Base-by-base conservation (phyloP, 2,888 invertebrate species). In the Pristionchus entomophagus region DNA sequence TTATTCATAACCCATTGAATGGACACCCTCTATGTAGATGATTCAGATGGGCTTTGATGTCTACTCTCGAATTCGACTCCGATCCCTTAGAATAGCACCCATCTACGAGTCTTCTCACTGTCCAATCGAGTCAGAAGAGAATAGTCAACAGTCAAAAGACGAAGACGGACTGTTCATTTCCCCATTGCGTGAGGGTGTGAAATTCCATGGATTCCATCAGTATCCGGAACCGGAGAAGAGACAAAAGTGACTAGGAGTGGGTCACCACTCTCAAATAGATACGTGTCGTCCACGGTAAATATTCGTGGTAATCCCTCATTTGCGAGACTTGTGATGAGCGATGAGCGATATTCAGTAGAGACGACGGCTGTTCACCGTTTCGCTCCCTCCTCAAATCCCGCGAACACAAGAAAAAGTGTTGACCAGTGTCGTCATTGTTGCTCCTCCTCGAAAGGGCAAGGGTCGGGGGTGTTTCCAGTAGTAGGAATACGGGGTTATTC, bases 151-250 rank as follows among this genome's bases (percentile, higher is more conserved):
- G 26, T 62, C 26, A 26, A 29, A 3, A 38, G 29, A 69, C 38
- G 69, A 32, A 69, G 69, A 69, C 38, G 38, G 69, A 69, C 69
- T 22, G 69, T 69, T 38, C 69, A 69, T 69, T 69, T 69, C 69
- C 69, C 19, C 5, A 35, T 38, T 38, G 35, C 69, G 69, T 69
- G 69, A 22, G 38, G 5, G 22, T 38, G 6, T 1, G 5, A 2
- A 35, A 69, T 69, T 69, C 69, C 5, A 19, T 69, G 69, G 69
- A 69, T 19, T 38, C 32, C 69, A 10, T 14, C 56, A 10, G 10
- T 65, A 22, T 29, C 65, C 6, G 1, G 22, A 41, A 10, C 69
- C 29, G 38, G n/a, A n/a, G n/a, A n/a, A n/a, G n/a, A n/a, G n/a
- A n/a, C n/a, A n/a, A n/a, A n/a, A n/a, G n/a, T n/a, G n/a, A n/a